phyloP scores from a whole-genome alignment of 2,113 vertebrate species.

The Sus scrofa region T2T-Sscrofa CM000829.6:50354001-50354500 shows the following conservation, averaged over 20 bases:
- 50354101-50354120: not conserved
- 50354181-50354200: not conserved
- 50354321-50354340: not conserved
- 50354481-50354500: no score
- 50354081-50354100: not conserved
- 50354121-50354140: not conserved
- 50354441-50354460: no score
- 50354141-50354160: not conserved
- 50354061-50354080: not conserved
- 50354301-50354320: not conserved
- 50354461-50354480: no score
- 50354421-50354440: no score
- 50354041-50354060: not conserved
- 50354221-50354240: not conserved
- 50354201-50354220: not conserved
- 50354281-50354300: not conserved
- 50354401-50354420: no score
- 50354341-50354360: not conserved
- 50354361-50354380: not conserved
- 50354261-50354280: conserved; percentile 4
- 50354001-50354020: not conserved
- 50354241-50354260: not conserved
- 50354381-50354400: conserved; percentile 1
- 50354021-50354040: not conserved
- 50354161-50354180: not conserved